These are phyloP conservation scores for Seira ritae DNA, from an alignment of 2,888 invertebrate species.

Conservation along the genomic window DNA sequence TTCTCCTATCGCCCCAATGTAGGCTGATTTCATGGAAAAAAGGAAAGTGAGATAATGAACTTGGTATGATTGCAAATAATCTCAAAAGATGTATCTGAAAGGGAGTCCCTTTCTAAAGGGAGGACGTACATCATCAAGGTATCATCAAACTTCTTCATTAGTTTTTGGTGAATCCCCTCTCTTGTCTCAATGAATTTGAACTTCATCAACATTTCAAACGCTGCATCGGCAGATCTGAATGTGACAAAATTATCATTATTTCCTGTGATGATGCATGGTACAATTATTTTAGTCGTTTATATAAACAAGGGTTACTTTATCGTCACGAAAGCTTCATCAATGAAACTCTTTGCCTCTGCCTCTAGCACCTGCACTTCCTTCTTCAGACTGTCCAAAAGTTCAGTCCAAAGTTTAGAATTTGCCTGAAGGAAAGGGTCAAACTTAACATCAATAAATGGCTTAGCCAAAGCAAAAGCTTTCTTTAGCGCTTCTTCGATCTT, in stretches of 20 bases:
- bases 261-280: too few species aligned
- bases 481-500: slow-evolving; percentile 90
- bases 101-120: slow-evolving; percentile 82
- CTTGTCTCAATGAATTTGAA: slow-evolving; percentile 88
- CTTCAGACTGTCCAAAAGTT: slow-evolving; percentile 86
- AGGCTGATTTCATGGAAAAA: neutral
- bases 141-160: slow-evolving; percentile 89
- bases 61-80: neutral
- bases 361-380: slow-evolving; percentile 85
- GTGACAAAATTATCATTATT: too few species aligned
- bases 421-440: slow-evolving; percentile 89
- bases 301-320: slow-evolving; percentile 80
- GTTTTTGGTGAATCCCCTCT: slow-evolving; percentile 82
- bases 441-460: slow-evolving; percentile 85
- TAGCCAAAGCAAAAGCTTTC: slow-evolving; percentile 85
- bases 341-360: slow-evolving; percentile 88
- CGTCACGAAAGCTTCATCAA: slow-evolving; percentile 89
- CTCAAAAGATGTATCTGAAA: neutral
- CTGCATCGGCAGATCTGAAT: slow-evolving; percentile 86
- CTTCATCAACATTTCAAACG: slow-evolving; percentile 86
- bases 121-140: slow-evolving; percentile 90
- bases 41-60: neutral
- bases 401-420: slow-evolving; percentile 91
- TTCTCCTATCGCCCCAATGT: too few species aligned
- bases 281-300: too few species aligned